Conservation (phyloP, 2,113 vertebrate species). For the Caretta caretta region DNA sequence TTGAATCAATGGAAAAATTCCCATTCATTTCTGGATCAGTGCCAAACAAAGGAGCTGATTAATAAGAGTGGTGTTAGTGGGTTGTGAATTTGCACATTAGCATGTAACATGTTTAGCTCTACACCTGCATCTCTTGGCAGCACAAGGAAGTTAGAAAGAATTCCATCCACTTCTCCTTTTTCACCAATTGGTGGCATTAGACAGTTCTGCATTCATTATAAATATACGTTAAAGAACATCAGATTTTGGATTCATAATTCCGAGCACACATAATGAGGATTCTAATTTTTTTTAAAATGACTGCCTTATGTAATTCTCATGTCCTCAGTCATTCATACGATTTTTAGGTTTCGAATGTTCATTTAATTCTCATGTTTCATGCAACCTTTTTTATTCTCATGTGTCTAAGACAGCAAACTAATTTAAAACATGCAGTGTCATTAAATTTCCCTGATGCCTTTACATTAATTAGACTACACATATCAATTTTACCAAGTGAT, state of each 20-base stretch:
- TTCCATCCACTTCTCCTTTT: neutral
- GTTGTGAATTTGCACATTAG: neutral
- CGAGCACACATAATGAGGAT: neutral
- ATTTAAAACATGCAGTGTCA: conserved; percentile 15
- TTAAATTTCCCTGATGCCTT: conserved; percentile 7
- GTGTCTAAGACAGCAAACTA: neutral
- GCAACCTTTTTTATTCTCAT: neutral
- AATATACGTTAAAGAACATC: neutral
- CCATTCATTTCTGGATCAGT: neutral
- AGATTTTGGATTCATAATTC: neutral
- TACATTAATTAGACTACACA: neutral
- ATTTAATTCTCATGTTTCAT: neutral
- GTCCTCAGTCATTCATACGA: neutral
- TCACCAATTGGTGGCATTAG: neutral
- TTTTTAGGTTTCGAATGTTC: neutral
- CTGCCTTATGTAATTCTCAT: neutral
- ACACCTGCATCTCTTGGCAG: neutral
- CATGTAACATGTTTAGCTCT: neutral
- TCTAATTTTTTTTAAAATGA: neutral
- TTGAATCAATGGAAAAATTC: neutral
- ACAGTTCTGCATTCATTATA: neutral
- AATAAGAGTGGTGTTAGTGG: neutral
- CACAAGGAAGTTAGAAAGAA: neutral
- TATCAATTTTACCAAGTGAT: conserved; percentile 47
- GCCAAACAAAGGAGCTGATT: neutral